Conservation (phyloP, 2,797 vertebrate genomes). For the Lacerta agilis region DNA sequence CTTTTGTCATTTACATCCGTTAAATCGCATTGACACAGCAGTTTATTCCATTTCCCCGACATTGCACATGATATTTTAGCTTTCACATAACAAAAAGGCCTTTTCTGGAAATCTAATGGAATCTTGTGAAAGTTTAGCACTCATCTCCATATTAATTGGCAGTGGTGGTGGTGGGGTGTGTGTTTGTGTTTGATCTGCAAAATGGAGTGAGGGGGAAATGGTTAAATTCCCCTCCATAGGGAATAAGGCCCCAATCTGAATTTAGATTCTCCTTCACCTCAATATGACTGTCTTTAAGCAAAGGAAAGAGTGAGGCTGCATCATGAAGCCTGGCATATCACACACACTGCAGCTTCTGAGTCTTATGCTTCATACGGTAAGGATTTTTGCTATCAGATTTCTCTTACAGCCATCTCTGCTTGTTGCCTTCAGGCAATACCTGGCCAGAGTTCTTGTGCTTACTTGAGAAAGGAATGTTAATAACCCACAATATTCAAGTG, state of each 20-base stretch:
- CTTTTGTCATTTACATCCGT: not conserved
- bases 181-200: not conserved
- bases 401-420: not conserved
- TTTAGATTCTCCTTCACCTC: not conserved
- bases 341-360: too few relatives aligned
- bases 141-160: too few relatives aligned
- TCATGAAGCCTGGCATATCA: not conserved
- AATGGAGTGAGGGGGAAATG: not conserved
- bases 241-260: not conserved
- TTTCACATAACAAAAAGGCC: too few relatives aligned
- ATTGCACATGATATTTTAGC: too few relatives aligned
- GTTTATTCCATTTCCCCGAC: too few relatives aligned
- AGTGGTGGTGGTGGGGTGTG: too few relatives aligned
- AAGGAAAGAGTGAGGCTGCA: not conserved
- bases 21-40: not conserved
- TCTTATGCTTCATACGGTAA: not conserved
- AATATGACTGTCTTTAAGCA: not conserved
- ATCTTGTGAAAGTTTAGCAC: too few relatives aligned
- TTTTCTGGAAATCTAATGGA: too few relatives aligned
- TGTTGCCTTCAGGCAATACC: not conserved
- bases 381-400: not conserved
- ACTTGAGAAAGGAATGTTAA: not conserved
- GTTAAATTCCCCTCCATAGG: not conserved
- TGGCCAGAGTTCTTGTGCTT: not conserved
- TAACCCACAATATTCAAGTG: not conserved